These are phyloP conservation scores for Trachops cirrhosus DNA, from an alignment of 2,797 vertebrate species.

Conservation along the genomic window DNA sequence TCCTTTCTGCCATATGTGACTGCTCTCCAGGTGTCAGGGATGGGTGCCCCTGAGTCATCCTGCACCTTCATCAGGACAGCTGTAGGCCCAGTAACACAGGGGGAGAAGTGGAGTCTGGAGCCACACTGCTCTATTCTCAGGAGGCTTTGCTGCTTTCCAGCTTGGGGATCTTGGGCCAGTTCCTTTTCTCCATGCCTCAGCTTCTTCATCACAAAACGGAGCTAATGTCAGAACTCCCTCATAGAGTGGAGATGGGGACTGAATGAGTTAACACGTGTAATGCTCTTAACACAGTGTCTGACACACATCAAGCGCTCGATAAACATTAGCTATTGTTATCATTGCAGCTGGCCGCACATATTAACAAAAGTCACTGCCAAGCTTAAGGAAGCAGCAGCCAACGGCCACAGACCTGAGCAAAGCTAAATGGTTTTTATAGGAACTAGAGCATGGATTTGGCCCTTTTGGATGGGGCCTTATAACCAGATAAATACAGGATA, in stretches of 20 bases:
- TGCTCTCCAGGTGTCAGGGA: neutral
- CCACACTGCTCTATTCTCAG: neutral
- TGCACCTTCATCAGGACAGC: neutral
- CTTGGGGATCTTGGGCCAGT: neutral
- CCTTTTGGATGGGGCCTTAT: neutral
- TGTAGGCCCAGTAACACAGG: neutral
- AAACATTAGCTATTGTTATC: constrained; percentile 41
- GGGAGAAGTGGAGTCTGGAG: neutral
- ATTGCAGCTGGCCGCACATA: neutral
- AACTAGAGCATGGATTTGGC: neutral
- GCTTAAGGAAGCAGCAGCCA: neutral
- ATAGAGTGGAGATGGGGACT: neutral
- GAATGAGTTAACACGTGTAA: neutral
- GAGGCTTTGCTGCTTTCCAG: neutral
- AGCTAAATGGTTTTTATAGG: neutral
- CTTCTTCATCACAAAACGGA: neutral
- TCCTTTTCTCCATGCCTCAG: neutral
- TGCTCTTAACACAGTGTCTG: neutral
- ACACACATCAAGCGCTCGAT: neutral
- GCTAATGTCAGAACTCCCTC: neutral
- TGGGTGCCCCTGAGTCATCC: neutral
- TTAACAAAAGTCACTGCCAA: constrained; percentile 18
- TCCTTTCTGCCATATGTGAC: neutral
- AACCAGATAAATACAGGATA: neutral
- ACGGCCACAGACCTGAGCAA: neutral